Evolutionary conservation across 2,888 invertebrate genomes (phyloP).

Genomic region (Ennomos fuscantarius): DNA sequence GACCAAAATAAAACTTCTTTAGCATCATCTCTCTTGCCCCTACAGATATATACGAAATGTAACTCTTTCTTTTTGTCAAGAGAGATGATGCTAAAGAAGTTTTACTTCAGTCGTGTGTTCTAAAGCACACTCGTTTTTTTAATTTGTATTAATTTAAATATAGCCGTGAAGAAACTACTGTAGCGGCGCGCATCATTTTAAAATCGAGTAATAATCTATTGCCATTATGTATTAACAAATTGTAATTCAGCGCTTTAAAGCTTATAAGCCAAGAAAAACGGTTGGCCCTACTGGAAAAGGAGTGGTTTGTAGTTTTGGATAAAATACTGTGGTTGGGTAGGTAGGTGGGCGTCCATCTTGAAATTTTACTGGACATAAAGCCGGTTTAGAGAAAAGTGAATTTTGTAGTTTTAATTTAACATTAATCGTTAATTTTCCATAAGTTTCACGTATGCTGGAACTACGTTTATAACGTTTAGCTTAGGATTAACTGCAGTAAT

Average conservation of each 20-base stretch:
- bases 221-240: too few relatives aligned
- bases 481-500: constrained; percentile 88
- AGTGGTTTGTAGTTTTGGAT: constrained; percentile 39
- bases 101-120: too few relatives aligned
- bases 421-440: constrained; percentile 77
- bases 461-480: constrained; percentile 73
- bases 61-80: too few relatives aligned
- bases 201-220: too few relatives aligned
- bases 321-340: constrained; percentile 81
- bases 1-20: too few relatives aligned
- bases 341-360: constrained; percentile 93
- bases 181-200: too few relatives aligned
- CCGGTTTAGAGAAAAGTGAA: constrained; percentile 87
- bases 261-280: constrained; percentile 19
- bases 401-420: constrained; percentile 77
- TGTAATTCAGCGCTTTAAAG: constrained; percentile 27
- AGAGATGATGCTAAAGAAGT: too few relatives aligned
- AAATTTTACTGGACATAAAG: constrained; percentile 89
- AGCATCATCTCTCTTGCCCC: too few relatives aligned
- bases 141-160: too few relatives aligned
- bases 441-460: constrained; percentile 78
- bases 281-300: constrained; percentile 42
- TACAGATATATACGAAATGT: too few relatives aligned
- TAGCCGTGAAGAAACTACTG: too few relatives aligned
- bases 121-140: too few relatives aligned